A percentile compares a stretch with the other conserved stretches of the same genome.
phyloP scores from a whole-genome alignment of 1,140 invertebrate species.

The Caenorhabditis briggsae region DNA sequence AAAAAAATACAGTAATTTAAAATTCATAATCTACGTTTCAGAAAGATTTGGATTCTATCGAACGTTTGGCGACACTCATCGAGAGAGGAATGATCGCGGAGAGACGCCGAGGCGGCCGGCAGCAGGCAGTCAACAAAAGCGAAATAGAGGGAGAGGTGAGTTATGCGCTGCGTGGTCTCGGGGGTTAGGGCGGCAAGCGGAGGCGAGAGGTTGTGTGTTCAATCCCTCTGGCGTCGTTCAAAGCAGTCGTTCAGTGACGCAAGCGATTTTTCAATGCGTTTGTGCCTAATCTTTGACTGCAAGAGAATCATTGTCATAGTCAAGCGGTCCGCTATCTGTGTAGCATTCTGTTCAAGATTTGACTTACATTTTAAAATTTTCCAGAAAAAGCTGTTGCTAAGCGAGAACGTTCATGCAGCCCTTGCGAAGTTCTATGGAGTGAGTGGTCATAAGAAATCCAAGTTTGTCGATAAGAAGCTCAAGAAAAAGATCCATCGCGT shows the following conservation, averaged over 20 bases:
- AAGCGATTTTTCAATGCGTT: constrained; percentile 21
- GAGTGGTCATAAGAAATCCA: constrained; percentile 9
- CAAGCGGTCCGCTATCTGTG: constrained; percentile 52
- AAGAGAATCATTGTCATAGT: constrained; percentile 19
- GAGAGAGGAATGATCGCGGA: constrained; percentile 45
- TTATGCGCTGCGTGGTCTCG: background rate
- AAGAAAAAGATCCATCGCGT: constrained; percentile 40
- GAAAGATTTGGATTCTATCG: constrained; percentile 23
- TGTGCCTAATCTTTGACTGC: constrained; percentile 49
- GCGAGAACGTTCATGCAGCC: constrained; percentile 2
- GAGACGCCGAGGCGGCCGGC: background rate
- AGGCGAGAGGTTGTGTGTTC: background rate
- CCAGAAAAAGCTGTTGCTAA: background rate
- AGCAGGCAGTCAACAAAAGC: background rate
- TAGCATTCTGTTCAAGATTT: constrained; percentile 56
- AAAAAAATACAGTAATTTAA: background rate
- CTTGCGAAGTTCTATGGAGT: constrained; percentile 11
- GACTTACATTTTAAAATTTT: constrained; percentile 30
- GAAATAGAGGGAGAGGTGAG: background rate
- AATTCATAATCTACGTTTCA: background rate
- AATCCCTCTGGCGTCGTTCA: background rate
- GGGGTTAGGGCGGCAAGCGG: background rate
- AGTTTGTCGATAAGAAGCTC: constrained; percentile 8
- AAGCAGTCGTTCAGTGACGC: constrained; percentile 49
- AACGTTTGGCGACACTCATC: background rate